phyloP scores from a whole-genome alignment of 2,797 vertebrate species.

The Vireo griseus region DNA sequence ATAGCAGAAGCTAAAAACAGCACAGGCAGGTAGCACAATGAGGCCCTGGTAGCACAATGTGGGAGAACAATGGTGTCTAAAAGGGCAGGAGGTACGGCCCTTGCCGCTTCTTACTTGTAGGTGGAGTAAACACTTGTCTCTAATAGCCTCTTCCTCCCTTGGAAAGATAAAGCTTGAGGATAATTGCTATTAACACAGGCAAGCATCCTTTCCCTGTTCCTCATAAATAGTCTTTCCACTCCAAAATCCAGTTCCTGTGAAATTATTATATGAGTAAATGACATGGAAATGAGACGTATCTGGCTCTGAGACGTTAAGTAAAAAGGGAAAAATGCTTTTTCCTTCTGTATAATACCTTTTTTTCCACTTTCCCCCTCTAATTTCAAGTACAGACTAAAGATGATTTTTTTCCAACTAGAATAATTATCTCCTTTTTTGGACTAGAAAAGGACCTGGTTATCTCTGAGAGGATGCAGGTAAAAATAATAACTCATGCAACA shows the following conservation, averaged over 20 bases:
- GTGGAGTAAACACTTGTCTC: neutral
- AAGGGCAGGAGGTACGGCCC: neutral
- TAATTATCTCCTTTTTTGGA: neutral
- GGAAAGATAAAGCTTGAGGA: neutral
- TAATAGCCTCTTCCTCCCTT: neutral
- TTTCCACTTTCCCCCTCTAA: accelerated
- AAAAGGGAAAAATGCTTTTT: neutral
- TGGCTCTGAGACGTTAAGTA: neutral
- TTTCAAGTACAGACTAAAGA: neutral
- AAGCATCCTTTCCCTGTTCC: neutral
- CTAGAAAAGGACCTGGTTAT: neutral
- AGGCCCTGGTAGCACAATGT: neutral
- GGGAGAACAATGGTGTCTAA: neutral
- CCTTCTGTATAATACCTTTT: neutral
- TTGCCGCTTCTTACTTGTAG: neutral
- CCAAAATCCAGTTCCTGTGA: neutral
- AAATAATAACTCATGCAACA: neutral
- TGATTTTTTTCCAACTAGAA: neutral
- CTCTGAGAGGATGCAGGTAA: neutral
- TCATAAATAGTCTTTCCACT: neutral
- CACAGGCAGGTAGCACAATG: neutral
- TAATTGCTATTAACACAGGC: neutral
- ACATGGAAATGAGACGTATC: neutral
- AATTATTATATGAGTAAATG: neutral
- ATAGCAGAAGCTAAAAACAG: neutral